Conservation (phyloP, 2,888 invertebrate genomes). For the Deilephila elpenor region DNA sequence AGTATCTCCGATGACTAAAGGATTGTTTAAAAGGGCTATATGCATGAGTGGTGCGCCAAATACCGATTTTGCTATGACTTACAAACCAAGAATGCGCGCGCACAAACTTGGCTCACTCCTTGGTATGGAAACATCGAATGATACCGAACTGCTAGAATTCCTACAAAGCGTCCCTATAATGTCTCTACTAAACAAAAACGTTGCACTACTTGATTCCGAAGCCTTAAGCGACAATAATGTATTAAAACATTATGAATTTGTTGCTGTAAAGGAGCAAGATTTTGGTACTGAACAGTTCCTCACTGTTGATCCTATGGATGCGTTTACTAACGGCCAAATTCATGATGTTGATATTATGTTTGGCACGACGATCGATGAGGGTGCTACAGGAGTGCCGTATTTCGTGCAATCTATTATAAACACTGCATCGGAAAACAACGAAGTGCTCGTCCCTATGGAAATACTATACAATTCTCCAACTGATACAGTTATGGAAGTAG, state of each 20-base stretch:
- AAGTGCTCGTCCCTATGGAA: constrained; percentile 43
- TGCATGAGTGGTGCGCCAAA: constrained; percentile 45
- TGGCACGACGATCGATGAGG: constrained; percentile 88
- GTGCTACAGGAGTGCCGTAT: constrained; percentile 45
- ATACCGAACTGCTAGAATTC: constrained; percentile 44
- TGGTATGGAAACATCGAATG: constrained; percentile 43
- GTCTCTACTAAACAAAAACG: neutral
- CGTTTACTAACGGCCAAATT: constrained; percentile 63
- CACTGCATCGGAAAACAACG: constrained; percentile 30
- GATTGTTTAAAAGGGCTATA: constrained; percentile 46
- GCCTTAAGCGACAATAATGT: neutral
- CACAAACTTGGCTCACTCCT: constrained; percentile 44
- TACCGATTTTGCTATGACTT: constrained; percentile 46
- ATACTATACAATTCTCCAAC: constrained; percentile 41
- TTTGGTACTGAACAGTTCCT: constrained; percentile 44
- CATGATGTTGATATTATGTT: constrained; percentile 85
- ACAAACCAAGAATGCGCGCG: constrained; percentile 41
- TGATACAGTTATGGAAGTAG: constrained; percentile 38
- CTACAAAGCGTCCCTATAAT: constrained; percentile 38
- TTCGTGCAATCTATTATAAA: neutral
- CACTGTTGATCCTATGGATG: constrained; percentile 38
- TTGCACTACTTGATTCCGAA: neutral
- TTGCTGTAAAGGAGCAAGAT: constrained; percentile 48
- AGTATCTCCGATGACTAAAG: constrained; percentile 43
- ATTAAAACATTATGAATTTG: constrained; percentile 33